phyloP scores from a whole-genome alignment of 2,888 invertebrate species.

The Ditylenchus weischeri region DNA sequence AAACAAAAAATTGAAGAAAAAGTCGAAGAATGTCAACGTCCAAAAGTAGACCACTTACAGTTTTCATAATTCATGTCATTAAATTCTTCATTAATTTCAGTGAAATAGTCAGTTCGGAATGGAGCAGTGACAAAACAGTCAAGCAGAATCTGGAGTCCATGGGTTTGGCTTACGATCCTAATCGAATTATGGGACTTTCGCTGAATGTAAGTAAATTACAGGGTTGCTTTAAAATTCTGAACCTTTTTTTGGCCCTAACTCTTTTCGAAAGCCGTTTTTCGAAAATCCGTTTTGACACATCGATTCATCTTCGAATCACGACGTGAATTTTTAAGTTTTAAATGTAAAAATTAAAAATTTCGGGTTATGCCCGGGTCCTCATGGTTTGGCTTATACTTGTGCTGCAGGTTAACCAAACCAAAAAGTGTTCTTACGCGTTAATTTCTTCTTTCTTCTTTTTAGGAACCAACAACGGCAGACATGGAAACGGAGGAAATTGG shows the following conservation, averaged over 20 bases:
- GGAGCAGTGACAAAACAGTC: conserved; percentile 15
- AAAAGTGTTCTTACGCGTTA: too few relatives aligned
- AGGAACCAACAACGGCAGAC: background rate
- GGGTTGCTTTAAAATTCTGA: too few relatives aligned
- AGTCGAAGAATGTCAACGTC: conserved; percentile 5
- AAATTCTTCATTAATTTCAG: conserved; percentile 3
- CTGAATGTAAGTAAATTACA: background rate
- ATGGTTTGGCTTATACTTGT: too few relatives aligned
- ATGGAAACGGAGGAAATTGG: conserved; percentile 5
- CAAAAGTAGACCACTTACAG: background rate
- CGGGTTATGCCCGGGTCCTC: too few relatives aligned
- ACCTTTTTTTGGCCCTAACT: too few relatives aligned
- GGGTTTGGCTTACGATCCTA: conserved; percentile 28
- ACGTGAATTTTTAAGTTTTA: too few relatives aligned
- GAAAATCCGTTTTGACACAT: too few relatives aligned
- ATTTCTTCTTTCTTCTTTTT: background rate
- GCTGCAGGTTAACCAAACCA: too few relatives aligned
- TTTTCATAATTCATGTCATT: background rate
- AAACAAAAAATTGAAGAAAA: conserved; percentile 23
- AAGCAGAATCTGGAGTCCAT: conserved; percentile 21
- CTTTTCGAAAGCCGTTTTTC: too few relatives aligned
- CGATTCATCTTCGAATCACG: too few relatives aligned
- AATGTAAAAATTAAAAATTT: too few relatives aligned
- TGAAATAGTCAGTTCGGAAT: conserved; percentile 9
- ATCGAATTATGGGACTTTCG: conserved; percentile 13